Evolutionary conservation across 2,888 invertebrate species (phyloP), one percentile per base, ranked within the genome.

Genomic region (Arrhopalites spinosus): DNA sequence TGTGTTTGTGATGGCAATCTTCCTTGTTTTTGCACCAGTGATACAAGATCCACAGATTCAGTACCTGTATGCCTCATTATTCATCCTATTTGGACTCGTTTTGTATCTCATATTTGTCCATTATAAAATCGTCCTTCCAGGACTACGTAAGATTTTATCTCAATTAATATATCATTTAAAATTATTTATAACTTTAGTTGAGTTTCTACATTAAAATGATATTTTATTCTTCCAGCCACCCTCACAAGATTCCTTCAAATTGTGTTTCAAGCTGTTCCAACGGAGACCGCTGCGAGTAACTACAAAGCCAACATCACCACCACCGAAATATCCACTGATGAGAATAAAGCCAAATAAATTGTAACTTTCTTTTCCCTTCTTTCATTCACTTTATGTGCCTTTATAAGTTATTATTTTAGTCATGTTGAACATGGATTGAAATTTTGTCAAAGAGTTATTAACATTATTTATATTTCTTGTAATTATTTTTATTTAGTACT

Each of bases 101-200:
- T 84, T 87, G 79, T 87, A 87, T 82, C 79, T 86, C 67, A 86
- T 86, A 43, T 86, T 87, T 81, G 86, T 87, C 11, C 83, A 85
- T 72, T 85, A 80, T 68, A 80, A 81, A 79, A 77, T 84, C 20
- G 81, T 83, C 30, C 76, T 85, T 53, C 83, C 83, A 47, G 84
- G 83, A 75, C 81, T 83, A 81, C 78, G 83, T 83, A 75, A 82
- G 80, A 43, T 66, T 36, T 50, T 50, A 45, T 45, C 8, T 15
- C 15, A 11, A 45, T 45, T 45, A 45, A 45, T 45, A 45, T 7
- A 15, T 45, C n/a, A n/a, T 27, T 7, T 3, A 5, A 23, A 11
- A 5, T 13, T 61, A 7, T 30, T 67, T n/a, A 36, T 67, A 53
- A 53, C 20, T 53, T 3, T 53, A 7, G 53, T 45, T n/a, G n/a